A percentile compares a stretch with the other conserved stretches of the same genome.
phyloP scores from a whole-genome alignment of 2,113 vertebrate genomes.

The Ophiodon elongatus region DNA sequence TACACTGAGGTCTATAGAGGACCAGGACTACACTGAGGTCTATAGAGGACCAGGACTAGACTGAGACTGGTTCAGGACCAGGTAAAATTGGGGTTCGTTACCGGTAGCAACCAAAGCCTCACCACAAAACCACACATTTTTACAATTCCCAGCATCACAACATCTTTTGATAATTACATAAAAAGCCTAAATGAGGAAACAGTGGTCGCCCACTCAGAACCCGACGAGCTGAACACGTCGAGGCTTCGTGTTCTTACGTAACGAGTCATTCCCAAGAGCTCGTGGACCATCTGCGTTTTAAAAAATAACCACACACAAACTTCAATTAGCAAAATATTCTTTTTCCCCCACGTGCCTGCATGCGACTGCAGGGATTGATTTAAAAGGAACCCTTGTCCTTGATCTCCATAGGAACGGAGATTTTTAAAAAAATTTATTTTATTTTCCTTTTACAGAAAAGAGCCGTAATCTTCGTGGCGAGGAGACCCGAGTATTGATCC shows the following conservation, averaged over 20 bases:
- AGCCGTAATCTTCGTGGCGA: neutral
- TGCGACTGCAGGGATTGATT: constrained; percentile 24
- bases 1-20: no score
- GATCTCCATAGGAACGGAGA: constrained; percentile 30
- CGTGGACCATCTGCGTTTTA: constrained; percentile 10
- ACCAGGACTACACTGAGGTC: no score
- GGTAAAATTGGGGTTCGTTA: neutral
- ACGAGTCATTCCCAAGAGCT: constrained; percentile 44
- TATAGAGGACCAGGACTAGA: no score
- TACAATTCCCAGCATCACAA: constrained; percentile 7
- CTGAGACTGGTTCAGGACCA: no score
- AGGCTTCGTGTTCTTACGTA: neutral
- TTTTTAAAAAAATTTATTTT: no score
- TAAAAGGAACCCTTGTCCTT: neutral
- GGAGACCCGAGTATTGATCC: constrained; percentile 16
- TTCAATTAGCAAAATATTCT: constrained; percentile 27
- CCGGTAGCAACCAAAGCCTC: constrained; percentile 10
- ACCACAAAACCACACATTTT: constrained; percentile 4
- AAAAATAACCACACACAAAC: constrained; percentile 32
- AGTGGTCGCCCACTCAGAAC: constrained; percentile 56
- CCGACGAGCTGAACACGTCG: neutral
- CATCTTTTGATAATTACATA: constrained; percentile 31
- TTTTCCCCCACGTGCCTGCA: constrained; percentile 4
- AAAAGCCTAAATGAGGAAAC: constrained; percentile 56
- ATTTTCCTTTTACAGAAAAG: constrained; percentile 25